Evolutionary conservation across 2,113 vertebrate species (phyloP).

Genomic region (Montifringilla adamsi): DNA sequence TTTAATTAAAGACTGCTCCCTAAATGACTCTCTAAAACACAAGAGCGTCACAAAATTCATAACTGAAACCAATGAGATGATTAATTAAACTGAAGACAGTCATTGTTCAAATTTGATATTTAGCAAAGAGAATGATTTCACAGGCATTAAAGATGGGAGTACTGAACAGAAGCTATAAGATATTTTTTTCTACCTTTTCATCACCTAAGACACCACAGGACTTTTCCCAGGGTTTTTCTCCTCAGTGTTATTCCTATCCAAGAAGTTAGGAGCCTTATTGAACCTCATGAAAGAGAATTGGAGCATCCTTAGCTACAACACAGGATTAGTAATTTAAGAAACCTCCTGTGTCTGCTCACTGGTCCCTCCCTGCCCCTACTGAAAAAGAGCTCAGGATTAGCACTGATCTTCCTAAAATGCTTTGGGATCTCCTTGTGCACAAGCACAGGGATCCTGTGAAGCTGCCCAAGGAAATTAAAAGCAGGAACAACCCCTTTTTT

Average conservation of each 20-base stretch:
- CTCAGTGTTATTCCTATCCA: not conserved
- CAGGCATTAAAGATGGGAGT: not conserved
- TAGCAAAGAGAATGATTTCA: not conserved
- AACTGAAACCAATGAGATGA: not conserved
- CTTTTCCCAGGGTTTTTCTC: not conserved
- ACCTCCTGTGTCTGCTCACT: fast-evolving
- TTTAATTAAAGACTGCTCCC: slow-evolving; percentile 47
- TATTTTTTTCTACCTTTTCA: not conserved
- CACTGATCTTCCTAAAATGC: not conserved
- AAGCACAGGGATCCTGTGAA: not conserved
- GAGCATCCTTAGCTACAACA: not conserved
- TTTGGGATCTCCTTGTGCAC: not conserved
- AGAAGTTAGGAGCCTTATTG: not conserved
- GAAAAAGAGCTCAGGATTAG: not conserved
- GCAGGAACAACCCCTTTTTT: not conserved
- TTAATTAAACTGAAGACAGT: slow-evolving; percentile 11
- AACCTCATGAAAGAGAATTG: not conserved
- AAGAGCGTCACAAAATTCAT: slow-evolving; percentile 22
- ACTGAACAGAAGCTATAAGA: not conserved
- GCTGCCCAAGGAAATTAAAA: not conserved
- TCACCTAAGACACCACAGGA: not conserved
- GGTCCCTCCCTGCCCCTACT: not conserved
- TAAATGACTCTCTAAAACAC: slow-evolving; percentile 16
- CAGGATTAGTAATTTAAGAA: not conserved
- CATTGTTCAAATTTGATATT: not conserved